Conservation (phyloP, 2,888 invertebrate species). For the Escarpia spicata region DNA sequence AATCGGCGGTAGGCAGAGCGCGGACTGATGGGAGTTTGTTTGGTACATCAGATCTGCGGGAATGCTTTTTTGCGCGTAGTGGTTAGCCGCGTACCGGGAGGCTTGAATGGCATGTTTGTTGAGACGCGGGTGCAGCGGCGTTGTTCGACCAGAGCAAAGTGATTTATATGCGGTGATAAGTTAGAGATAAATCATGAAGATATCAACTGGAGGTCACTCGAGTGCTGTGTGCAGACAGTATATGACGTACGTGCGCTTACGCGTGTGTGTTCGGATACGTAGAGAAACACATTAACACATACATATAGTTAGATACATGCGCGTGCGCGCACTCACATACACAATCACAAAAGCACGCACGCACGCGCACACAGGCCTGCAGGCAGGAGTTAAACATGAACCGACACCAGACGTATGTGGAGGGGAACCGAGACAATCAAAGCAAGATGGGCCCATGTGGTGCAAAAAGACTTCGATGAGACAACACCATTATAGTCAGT, state of each 20-base stretch:
- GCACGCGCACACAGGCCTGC: background rate
- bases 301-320: background rate
- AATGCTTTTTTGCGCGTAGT: background rate
- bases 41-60: background rate
- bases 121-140: background rate
- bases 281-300: background rate
- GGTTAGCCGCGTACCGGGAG: background rate
- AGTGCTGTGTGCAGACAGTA: background rate
- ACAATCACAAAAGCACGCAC: background rate
- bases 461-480: too few species aligned
- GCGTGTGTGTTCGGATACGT: background rate
- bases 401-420: too few species aligned
- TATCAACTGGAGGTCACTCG: background rate
- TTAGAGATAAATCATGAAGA: background rate
- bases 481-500: too few species aligned
- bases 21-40: background rate
- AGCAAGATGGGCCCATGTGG: too few species aligned
- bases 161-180: background rate
- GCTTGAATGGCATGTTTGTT: background rate
- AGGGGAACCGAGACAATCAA: too few species aligned
- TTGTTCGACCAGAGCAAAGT: background rate
- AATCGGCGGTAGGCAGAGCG: background rate
- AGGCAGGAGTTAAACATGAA: too few species aligned
- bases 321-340: background rate
- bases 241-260: background rate